A percentile compares a stretch with the other conserved stretches of the same genome.
Conservation (phyloP, 2,113 vertebrate genomes). For the Gnathonemus longibarbis region DNA sequence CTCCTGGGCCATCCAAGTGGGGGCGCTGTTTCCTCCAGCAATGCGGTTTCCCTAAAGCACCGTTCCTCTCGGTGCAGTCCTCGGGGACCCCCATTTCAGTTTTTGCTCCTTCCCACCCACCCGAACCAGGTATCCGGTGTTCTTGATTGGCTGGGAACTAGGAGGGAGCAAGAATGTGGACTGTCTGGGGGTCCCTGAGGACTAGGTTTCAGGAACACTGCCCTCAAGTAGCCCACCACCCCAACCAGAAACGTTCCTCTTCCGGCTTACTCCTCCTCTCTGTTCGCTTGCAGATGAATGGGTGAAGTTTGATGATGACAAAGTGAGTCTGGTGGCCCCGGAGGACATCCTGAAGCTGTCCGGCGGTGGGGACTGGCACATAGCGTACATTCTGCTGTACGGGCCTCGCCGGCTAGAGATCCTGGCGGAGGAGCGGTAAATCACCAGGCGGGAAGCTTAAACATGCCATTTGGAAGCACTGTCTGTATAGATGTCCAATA, state of each 20-base stretch:
- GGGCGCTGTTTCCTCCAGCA: background rate
- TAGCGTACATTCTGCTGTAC: slow-evolving; percentile 95
- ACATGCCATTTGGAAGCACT: slow-evolving; percentile 64
- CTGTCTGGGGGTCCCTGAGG: background rate
- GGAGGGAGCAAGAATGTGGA: background rate
- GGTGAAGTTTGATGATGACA: slow-evolving; percentile 98
- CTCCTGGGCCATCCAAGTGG: background rate
- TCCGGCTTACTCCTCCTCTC: background rate
- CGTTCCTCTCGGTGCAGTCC: background rate
- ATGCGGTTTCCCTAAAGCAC: background rate
- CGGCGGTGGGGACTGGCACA: slow-evolving; percentile 97
- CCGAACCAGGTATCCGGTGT: background rate
- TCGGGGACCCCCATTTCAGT: background rate
- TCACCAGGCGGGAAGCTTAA: slow-evolving; percentile 41
- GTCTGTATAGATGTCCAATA: slow-evolving; percentile 94
- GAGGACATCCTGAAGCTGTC: slow-evolving; percentile 95
- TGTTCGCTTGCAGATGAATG: slow-evolving; percentile 77
- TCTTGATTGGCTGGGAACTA: background rate
- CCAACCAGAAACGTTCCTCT: background rate
- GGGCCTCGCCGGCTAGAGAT: slow-evolving; percentile 87
- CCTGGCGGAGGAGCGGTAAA: slow-evolving; percentile 71
- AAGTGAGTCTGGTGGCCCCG: slow-evolving; percentile 91
- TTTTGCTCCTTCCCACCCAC: background rate
- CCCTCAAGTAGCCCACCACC: background rate
- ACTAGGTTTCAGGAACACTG: background rate